phyloP scores from a whole-genome alignment of 2,888 invertebrate species.

The Polymixis lichenea region DNA sequence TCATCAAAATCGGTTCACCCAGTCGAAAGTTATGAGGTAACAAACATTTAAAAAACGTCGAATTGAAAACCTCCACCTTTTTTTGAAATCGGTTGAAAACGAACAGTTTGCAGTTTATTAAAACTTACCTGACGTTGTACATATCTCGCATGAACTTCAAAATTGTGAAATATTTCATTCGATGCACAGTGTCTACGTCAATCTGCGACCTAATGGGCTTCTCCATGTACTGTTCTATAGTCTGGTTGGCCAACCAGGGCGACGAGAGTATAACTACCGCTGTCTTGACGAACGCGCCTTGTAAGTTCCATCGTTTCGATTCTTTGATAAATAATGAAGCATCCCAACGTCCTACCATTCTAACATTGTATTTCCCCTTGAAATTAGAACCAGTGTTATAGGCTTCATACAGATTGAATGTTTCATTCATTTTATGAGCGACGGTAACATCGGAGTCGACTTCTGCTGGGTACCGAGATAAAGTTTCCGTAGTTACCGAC shows the following conservation, averaged over 20 bases:
- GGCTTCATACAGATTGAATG: slow-evolving; percentile 82
- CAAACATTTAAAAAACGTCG: too few relatives aligned
- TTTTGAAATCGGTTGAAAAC: too few relatives aligned
- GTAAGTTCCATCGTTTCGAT: slow-evolving; percentile 87
- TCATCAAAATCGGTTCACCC: too few relatives aligned
- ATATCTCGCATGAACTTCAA: slow-evolving; percentile 91
- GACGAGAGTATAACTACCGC: slow-evolving; percentile 84
- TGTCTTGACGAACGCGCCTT: slow-evolving; percentile 89
- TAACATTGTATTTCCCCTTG: slow-evolving; percentile 87
- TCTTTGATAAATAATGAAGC: slow-evolving; percentile 76
- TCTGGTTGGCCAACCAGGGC: slow-evolving; percentile 79
- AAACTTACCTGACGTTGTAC: slow-evolving; percentile 92
- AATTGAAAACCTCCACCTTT: too few relatives aligned
- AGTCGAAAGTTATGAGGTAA: too few relatives aligned
- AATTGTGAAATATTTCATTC: slow-evolving; percentile 91
- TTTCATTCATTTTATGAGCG: slow-evolving; percentile 66
- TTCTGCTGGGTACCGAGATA: slow-evolving; percentile 82
- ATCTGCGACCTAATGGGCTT: slow-evolving; percentile 80
- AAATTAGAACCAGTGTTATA: slow-evolving; percentile 90
- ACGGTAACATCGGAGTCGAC: slow-evolving; percentile 87
- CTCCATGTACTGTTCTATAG: slow-evolving; percentile 86
- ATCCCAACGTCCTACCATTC: slow-evolving; percentile 87
- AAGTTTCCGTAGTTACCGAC: slow-evolving; percentile 65
- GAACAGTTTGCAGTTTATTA: neutral
- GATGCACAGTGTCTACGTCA: slow-evolving; percentile 91